Conservation (phyloP, 2,797 vertebrate species). For the Crocodylus rhombifer region DNA sequence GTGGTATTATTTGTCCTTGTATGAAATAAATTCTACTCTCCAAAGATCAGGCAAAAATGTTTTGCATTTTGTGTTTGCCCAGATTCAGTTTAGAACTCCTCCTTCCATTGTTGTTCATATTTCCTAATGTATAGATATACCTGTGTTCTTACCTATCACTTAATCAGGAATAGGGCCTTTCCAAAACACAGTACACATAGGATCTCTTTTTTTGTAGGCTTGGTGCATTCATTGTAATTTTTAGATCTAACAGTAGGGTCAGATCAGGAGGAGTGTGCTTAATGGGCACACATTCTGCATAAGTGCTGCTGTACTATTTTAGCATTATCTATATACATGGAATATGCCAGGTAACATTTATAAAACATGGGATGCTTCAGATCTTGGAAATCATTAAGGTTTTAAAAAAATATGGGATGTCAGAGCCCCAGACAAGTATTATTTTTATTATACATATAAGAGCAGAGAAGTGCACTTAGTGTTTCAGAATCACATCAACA, state of each 20-base stretch:
- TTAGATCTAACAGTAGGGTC: background rate
- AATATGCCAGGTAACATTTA: no score
- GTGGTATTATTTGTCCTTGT: background rate
- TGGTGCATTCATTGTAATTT: conserved; percentile 1
- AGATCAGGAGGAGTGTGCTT: conserved; percentile 17
- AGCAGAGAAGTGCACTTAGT: accelerated
- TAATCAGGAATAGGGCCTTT: background rate
- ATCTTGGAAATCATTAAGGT: conserved; percentile 42
- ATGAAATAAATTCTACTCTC: background rate
- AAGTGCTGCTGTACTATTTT: background rate
- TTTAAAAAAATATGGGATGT: conserved; percentile 5
- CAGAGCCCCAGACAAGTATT: background rate
- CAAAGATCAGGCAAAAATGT: background rate
- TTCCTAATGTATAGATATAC: background rate
- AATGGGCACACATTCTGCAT: background rate
- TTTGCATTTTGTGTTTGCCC: background rate
- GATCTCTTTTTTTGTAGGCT: conserved; percentile 27
- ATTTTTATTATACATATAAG: background rate
- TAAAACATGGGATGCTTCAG: background rate
- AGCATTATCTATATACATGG: background rate
- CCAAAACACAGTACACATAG: conserved; percentile 20
- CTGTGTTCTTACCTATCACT: background rate
- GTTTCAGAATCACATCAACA: background rate
- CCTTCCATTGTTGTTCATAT: background rate
- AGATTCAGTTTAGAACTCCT: background rate